Conservation (phyloP, 1,140 invertebrate genomes). For the Dendroctonus valens region DNA sequence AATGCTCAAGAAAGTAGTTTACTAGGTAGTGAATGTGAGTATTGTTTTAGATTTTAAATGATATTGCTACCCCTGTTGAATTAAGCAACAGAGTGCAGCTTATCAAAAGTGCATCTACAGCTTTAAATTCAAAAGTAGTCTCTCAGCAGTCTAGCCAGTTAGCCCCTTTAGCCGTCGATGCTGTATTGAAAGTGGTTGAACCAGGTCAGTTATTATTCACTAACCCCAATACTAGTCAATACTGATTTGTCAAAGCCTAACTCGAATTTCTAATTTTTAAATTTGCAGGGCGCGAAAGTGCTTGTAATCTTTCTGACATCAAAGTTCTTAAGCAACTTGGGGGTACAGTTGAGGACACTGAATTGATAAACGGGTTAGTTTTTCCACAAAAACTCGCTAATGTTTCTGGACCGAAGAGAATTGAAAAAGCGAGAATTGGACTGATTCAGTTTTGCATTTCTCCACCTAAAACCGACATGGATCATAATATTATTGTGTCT, state of each 20-base stretch:
- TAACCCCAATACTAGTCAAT: background rate
- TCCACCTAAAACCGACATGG: conserved; percentile 99
- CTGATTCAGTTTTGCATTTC: conserved; percentile 99
- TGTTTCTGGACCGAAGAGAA: conserved; percentile 84
- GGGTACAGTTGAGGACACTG: conserved; percentile 97
- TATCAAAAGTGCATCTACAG: conserved; percentile 93
- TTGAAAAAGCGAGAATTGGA: conserved; percentile 99
- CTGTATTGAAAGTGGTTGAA: conserved; percentile 81
- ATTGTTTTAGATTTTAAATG: conserved; percentile 66
- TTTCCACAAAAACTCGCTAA: conserved; percentile 89
- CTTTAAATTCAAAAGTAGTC: conserved; percentile 98
- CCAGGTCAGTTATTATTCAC: conserved; percentile 40
- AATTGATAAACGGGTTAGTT: conserved; percentile 92
- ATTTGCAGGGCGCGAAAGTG: conserved; percentile 55
- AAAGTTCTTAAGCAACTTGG: conserved; percentile 96
- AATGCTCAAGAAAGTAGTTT: no score
- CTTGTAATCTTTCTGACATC: conserved; percentile 80
- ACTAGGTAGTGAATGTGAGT: no score
- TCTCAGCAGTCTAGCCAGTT: conserved; percentile 94
- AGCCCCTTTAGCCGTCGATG: conserved; percentile 96
- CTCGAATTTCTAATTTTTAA: background rate
- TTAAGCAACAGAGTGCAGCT: conserved; percentile 84
- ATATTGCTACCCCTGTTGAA: conserved; percentile 86
- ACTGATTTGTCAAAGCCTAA: background rate
- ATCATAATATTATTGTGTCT: conserved; percentile 96